phyloP scores from a whole-genome alignment of 2,888 invertebrate species.

The Pemphredon lugubris region DNA sequence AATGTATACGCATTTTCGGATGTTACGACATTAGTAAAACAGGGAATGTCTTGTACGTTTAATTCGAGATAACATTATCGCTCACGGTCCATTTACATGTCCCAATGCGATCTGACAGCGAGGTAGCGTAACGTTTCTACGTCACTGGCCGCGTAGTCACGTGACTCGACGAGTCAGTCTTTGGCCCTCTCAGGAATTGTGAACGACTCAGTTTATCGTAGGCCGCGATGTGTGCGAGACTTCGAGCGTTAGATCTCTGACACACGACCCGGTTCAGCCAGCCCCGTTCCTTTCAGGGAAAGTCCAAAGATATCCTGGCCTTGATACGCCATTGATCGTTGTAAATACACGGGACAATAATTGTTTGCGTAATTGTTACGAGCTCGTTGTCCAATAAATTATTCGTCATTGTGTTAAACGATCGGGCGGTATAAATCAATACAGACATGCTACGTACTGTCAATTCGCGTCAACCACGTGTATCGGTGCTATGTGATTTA shows the following conservation, averaged over 20 bases:
- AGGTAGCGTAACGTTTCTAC: conserved; percentile 34
- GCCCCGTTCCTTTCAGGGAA: conserved; percentile 7
- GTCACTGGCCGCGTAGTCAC: conserved; percentile 62
- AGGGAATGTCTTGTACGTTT: background rate
- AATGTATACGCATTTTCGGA: background rate
- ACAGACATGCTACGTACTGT: too few relatives aligned
- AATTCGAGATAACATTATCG: conserved; percentile 25
- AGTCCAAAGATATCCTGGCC: conserved; percentile 22
- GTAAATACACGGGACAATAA: too few relatives aligned
- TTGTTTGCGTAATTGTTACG: too few relatives aligned
- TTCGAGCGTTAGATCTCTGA: background rate
- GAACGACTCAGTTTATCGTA: conserved; percentile 62
- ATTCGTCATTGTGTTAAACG: too few relatives aligned
- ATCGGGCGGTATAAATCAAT: too few relatives aligned
- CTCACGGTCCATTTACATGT: conserved; percentile 25
- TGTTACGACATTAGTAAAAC: background rate
- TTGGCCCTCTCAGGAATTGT: conserved; percentile 61
- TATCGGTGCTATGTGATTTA: too few relatives aligned
- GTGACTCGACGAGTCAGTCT: conserved; percentile 64
- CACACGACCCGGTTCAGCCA: background rate
- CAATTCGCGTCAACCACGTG: too few relatives aligned
- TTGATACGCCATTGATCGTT: conserved; percentile 8
- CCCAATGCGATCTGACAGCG: conserved; percentile 43
- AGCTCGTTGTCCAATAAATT: too few relatives aligned
- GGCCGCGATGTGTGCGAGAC: conserved; percentile 39